phyloP scores from a whole-genome alignment of 2,113 vertebrate genomes.

The Malurus alboscapulatus region DNA sequence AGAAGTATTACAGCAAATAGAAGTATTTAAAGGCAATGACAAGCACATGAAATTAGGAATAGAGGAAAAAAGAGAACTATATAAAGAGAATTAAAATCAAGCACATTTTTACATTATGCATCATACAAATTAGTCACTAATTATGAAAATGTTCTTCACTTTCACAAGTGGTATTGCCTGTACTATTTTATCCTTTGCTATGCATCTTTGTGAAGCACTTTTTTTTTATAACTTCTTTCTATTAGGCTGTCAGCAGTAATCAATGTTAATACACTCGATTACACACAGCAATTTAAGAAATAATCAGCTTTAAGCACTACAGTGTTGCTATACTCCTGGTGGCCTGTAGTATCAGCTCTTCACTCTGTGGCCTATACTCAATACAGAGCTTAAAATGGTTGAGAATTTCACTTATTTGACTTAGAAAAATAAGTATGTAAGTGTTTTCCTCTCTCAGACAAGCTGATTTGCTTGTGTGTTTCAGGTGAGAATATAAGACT shows the following conservation, averaged over 20 bases:
- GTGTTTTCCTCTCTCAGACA: background rate
- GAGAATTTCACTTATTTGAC: background rate
- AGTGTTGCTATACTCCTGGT: background rate
- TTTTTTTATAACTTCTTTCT: background rate
- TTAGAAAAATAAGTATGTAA: too few species aligned
- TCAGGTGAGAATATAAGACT: conserved; percentile 30
- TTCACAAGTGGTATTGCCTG: background rate
- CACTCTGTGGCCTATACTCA: background rate
- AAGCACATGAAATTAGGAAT: background rate
- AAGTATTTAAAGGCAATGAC: background rate
- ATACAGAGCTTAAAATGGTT: background rate
- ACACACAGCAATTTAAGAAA: background rate
- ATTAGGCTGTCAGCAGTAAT: conserved; percentile 21
- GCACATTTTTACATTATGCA: background rate
- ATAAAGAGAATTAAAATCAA: conserved; percentile 2
- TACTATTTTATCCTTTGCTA: background rate
- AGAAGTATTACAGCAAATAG: background rate
- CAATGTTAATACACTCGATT: background rate
- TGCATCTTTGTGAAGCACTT: background rate
- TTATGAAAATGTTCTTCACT: conserved; percentile 7
- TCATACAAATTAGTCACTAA: conserved; percentile 21
- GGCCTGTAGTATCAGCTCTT: background rate
- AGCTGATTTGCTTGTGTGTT: conserved; percentile 7
- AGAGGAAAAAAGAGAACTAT: background rate
- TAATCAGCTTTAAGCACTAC: background rate